Evolutionary conservation across 2,888 invertebrate genomes (phyloP).

Genomic region (Phyllotreta striolata): DNA sequence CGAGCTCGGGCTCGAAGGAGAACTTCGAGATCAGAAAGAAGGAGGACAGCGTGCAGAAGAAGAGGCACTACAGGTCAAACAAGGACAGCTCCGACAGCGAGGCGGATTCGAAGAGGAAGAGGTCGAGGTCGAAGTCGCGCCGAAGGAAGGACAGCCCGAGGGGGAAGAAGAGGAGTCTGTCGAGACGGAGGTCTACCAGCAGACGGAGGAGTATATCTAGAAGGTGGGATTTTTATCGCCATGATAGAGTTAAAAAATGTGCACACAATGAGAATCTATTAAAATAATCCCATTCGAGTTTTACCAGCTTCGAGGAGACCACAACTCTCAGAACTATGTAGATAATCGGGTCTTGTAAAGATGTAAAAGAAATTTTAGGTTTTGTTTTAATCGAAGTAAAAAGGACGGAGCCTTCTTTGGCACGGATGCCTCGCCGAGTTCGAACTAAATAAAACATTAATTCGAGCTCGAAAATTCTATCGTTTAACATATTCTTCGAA

Average conservation of each 20-base stretch:
- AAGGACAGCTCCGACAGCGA: conserved; percentile 68
- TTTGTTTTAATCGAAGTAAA: too few species aligned
- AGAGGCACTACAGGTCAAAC: conserved; percentile 85
- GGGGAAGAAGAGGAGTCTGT: conserved; percentile 60
- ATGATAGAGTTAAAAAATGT: conserved; percentile 5
- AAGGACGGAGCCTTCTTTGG: conserved; percentile 1
- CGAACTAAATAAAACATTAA: conserved; percentile 12
- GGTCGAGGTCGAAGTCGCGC: conserved; percentile 53
- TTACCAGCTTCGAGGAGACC: too few species aligned
- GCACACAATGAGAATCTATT: too few species aligned
- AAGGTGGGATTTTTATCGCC: conserved; percentile 49
- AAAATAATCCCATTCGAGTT: too few species aligned
- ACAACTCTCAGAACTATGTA: too few species aligned
- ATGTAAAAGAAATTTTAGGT: too few species aligned
- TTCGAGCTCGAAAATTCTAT: conserved; percentile 42
- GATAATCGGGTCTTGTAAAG: too few species aligned
- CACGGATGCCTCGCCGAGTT: not conserved
- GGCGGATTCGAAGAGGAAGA: conserved; percentile 58
- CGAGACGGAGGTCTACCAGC: conserved; percentile 53
- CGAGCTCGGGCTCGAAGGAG: conserved; percentile 55
- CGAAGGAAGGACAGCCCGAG: conserved; percentile 63
- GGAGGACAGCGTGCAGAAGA: conserved; percentile 84
- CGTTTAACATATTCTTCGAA: conserved; percentile 37
- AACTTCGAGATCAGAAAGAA: conserved; percentile 79
- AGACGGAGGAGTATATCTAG: conserved; percentile 58